phyloP scores from a whole-genome alignment of 2,113 vertebrate species.

The Muntiacus reevesi region DNA sequence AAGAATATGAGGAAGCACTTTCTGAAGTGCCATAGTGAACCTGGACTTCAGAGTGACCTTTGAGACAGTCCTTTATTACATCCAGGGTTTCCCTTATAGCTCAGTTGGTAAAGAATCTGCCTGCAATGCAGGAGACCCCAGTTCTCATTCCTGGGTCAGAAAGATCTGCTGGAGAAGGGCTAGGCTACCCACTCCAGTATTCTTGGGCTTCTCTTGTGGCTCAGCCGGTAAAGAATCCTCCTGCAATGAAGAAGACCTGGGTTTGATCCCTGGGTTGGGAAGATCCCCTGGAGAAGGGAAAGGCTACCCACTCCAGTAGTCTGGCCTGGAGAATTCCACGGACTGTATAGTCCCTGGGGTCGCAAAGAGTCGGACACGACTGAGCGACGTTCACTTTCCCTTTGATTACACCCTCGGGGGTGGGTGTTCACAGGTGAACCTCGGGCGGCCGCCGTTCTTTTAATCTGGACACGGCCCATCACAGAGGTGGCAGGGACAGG shows the following conservation, averaged over 20 bases:
- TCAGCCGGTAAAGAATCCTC: neutral
- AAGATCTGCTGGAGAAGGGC: neutral
- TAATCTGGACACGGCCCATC: neutral
- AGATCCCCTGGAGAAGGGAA: neutral
- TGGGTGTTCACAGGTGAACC: neutral
- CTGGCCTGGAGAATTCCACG: neutral
- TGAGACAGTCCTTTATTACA: neutral
- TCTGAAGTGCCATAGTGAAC: neutral
- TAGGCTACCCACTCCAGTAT: neutral
- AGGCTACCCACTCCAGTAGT: neutral
- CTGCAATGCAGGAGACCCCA: neutral
- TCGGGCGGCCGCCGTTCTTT: neutral
- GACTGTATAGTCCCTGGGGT: neutral
- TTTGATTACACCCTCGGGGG: neutral
- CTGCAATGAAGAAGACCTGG: neutral
- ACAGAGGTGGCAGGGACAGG: too few species aligned
- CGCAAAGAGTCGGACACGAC: neutral
- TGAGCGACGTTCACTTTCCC: neutral
- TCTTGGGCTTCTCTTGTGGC: neutral
- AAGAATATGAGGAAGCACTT: neutral
- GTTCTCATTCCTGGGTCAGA: rapidly evolving
- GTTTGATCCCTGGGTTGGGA: neutral
- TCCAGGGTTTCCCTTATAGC: neutral
- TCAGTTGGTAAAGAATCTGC: neutral
- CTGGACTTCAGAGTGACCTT: neutral